Conservation (phyloP, 2,113 vertebrate species). For the Clarias batrachus region DNA sequence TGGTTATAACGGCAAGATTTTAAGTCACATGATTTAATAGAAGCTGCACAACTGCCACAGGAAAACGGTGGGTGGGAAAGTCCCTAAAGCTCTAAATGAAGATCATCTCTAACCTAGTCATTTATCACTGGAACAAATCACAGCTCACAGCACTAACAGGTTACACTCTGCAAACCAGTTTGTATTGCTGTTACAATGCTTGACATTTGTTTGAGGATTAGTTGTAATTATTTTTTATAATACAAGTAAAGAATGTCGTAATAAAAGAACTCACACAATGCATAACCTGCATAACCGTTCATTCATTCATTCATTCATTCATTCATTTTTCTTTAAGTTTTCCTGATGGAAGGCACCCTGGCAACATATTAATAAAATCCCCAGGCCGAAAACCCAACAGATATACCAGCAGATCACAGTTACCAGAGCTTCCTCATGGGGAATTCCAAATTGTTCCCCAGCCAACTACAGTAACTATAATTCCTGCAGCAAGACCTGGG, state of each 20-base stretch:
- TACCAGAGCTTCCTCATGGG: not conserved
- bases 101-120: not conserved
- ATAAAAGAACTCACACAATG: not conserved
- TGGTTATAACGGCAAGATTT: not conserved
- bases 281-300: not conserved
- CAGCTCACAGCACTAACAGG: not conserved
- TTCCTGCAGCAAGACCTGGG: not conserved
- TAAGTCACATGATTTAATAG: slow-evolving; percentile 31
- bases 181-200: not conserved
- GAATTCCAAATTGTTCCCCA: not conserved
- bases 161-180: not conserved
- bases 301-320: not conserved
- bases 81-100: slow-evolving; percentile 4
- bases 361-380: not conserved
- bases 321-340: not conserved
- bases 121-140: not conserved
- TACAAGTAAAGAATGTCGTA: not conserved
- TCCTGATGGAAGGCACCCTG: not conserved
- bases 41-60: not conserved
- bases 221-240: too few species aligned
- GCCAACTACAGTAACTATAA: too few species aligned
- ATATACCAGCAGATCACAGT: too few species aligned
- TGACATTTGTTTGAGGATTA: not conserved
- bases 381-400: not conserved
- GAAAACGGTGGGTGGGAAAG: not conserved